Evolutionary conservation across 2,113 vertebrate genomes (phyloP).

Genomic region (Leucoraja erinaceus): DNA sequence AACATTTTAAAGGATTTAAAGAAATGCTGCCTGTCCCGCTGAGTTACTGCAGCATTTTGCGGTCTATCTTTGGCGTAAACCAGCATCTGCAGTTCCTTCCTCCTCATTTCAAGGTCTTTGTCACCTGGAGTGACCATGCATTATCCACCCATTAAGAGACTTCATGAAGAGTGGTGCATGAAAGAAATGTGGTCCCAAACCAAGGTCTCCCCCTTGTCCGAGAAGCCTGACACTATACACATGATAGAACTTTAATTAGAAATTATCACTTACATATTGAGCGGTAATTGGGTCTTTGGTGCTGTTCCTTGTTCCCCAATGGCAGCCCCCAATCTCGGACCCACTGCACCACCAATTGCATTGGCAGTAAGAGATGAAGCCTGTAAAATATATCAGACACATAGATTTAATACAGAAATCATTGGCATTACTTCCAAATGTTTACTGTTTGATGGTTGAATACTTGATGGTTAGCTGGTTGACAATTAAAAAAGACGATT

Average conservation of each 20-base stretch:
- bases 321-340: slow-evolving; percentile 68
- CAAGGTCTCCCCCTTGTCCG: background rate
- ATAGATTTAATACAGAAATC: background rate
- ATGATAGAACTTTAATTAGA: slow-evolving; percentile 39
- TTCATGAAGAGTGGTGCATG: background rate
- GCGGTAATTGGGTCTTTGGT: slow-evolving; percentile 85
- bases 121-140: background rate
- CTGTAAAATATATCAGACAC: slow-evolving; percentile 48
- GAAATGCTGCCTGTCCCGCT: no score
- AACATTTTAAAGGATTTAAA: no score
- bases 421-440: background rate
- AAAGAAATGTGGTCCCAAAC: background rate
- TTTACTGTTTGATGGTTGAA: background rate
- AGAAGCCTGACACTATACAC: background rate
- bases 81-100: no score
- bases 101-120: background rate
- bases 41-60: no score
- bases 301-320: slow-evolving; percentile 76
- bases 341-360: slow-evolving; percentile 56
- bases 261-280: slow-evolving; percentile 83
- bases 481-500: background rate
- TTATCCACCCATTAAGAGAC: background rate
- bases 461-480: background rate
- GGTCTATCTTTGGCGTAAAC: no score
- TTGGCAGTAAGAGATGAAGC: slow-evolving; percentile 57